A percentile compares a stretch with the other conserved stretches of the same genome.
These are phyloP conservation scores for Hirtodrosophila trivittata DNA, from an alignment of 2,888 invertebrate species.

Conservation along the genomic window DNA sequence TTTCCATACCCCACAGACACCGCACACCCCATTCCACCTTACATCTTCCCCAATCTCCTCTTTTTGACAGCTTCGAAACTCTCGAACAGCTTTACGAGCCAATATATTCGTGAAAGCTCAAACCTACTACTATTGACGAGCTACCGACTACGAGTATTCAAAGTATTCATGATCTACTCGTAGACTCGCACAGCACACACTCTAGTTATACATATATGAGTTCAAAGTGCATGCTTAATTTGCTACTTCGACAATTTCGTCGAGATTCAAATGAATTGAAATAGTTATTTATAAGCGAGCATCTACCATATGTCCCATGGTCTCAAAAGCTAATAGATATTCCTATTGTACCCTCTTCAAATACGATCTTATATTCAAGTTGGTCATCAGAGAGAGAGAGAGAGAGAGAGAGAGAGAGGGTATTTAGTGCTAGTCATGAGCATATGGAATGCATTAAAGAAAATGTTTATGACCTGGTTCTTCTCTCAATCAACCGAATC, in stretches of 20 bases:
- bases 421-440: too few species aligned
- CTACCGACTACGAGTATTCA: slow-evolving; percentile 12
- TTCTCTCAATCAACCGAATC: too few species aligned
- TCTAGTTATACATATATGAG: slow-evolving; percentile 32
- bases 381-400: too few species aligned
- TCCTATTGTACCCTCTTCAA: not conserved
- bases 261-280: slow-evolving; percentile 51
- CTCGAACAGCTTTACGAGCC: slow-evolving; percentile 34
- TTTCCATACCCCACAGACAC: slow-evolving; percentile 13
- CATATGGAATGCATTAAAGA: too few species aligned
- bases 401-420: too few species aligned
- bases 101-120: slow-evolving; percentile 49
- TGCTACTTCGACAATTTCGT: slow-evolving; percentile 47
- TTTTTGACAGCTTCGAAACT: slow-evolving; percentile 7
- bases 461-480: too few species aligned
- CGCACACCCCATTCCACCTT: slow-evolving; percentile 7
- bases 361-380: too few species aligned
- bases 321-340: not conserved
- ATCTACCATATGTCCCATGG: not conserved
- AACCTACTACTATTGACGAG: slow-evolving; percentile 43
- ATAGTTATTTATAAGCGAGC: slow-evolving; percentile 11
- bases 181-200: slow-evolving; percentile 13
- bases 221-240: slow-evolving; percentile 70
- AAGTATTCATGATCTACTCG: slow-evolving; percentile 27
- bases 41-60: not conserved